Base-by-base conservation (phyloP, 1,140 invertebrate species). In the Euura lappo region DNA sequence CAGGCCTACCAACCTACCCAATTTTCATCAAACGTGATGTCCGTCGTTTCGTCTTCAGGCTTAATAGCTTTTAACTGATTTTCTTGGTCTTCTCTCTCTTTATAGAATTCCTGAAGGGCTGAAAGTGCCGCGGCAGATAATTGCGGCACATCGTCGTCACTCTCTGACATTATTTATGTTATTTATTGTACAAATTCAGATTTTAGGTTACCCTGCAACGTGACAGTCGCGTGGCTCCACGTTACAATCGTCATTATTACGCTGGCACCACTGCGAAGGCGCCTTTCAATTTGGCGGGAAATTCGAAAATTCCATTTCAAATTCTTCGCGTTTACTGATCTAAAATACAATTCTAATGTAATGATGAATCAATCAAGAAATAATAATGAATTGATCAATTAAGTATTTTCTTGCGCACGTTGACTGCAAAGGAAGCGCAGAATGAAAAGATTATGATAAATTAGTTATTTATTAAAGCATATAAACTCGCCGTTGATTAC, bases 51-150 rank as follows among this genome's bases (percentile, higher is more conserved):
- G 45, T 77, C 71, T 69, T 83, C 45, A 28, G 90, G 88, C 45
- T 87, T 79, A 66, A 91, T 81, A 60, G 86, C 84, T 69, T 89
- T 79, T 45, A 88, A 68, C 74, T 85, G 80, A 65, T 77, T 89
- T 80, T 92, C 89, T 73, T 89, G 86, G 82, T 92, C 89, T 64
- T 91, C 84, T 80, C 93, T 91, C 82, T 97, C 95, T 42, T 84
- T 78, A 74, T 95, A 93, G 88, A 97, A 97, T 84, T 97, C 93
- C 79, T 95, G 90, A 1, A 98, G 85, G 11, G 94, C 94, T 70
- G 90, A 90, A 75, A 97, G 88, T 6, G 96, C 93, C 76, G 93
- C 91, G 2, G 91, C 88, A 10, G 94, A 94, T 10, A 97, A 86
- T 74, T 88, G 83, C 2, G 92, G 90, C 1, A 90, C 80, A 77